These are phyloP conservation scores for Smithornis capensis DNA, from an alignment of 2,113 vertebrate genomes.

Conservation along the genomic window DNA sequence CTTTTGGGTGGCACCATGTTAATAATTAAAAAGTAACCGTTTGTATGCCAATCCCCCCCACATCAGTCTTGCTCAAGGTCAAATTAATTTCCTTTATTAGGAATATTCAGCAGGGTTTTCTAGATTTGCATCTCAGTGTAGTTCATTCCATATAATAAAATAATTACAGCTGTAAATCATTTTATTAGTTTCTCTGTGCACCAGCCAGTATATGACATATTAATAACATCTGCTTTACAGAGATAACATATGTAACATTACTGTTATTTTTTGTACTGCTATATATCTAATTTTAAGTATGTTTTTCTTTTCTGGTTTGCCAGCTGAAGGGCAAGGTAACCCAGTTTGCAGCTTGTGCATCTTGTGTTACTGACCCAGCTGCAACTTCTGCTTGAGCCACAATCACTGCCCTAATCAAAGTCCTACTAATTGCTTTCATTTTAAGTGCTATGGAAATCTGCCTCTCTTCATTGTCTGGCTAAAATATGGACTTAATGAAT, in stretches of 20 bases:
- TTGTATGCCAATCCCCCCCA: neutral
- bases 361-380: neutral
- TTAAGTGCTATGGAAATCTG: neutral
- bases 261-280: neutral
- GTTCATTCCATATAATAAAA: neutral
- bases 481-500: neutral
- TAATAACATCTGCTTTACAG: constrained; percentile 35
- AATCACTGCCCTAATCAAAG: neutral
- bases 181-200: neutral
- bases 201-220: neutral
- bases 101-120: neutral
- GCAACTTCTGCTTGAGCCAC: neutral
- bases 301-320: neutral
- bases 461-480: neutral
- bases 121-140: neutral
- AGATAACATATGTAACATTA: constrained; percentile 11
- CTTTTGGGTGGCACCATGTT: neutral
- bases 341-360: neutral
- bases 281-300: neutral
- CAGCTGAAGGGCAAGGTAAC: neutral
- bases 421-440: neutral
- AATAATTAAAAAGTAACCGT: neutral
- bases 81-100: neutral
- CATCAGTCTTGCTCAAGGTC: neutral
- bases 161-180: constrained; percentile 23